These are phyloP conservation scores for Erynnis tages DNA, from an alignment of 2,888 invertebrate species.

Conservation along the genomic window DNA sequence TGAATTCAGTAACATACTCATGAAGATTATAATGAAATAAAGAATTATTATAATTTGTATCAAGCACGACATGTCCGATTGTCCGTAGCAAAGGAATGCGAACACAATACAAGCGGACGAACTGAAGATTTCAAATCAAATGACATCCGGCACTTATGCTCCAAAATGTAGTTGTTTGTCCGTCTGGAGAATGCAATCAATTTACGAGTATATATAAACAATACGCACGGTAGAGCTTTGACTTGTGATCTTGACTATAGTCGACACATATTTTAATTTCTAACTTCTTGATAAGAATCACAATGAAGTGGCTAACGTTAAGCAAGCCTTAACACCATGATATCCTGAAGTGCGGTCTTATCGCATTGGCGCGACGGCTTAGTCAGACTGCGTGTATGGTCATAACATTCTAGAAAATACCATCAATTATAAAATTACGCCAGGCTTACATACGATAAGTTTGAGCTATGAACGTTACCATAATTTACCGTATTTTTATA, in stretches of 20 bases:
- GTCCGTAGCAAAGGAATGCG: background rate
- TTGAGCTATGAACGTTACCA: background rate
- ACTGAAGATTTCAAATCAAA: background rate
- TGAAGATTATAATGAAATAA: too few species aligned
- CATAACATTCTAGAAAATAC: slow-evolving; percentile 13
- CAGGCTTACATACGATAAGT: background rate
- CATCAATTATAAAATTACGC: background rate
- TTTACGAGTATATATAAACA: too few species aligned
- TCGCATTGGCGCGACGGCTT: background rate
- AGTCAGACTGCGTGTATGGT: background rate
- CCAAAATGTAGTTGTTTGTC: background rate
- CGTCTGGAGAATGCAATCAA: background rate
- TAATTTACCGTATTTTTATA: background rate
- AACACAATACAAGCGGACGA: background rate
- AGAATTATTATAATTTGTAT: too few species aligned
- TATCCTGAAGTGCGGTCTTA: background rate
- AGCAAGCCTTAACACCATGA: background rate
- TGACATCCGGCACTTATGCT: background rate
- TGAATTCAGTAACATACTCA: too few species aligned
- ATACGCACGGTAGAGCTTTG: too few species aligned
- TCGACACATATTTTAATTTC: too few species aligned
- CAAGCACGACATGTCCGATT: background rate
- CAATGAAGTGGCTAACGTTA: too few species aligned
- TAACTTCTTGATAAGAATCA: too few species aligned
- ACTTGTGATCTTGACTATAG: too few species aligned